These are phyloP conservation scores for Dinocampus coccinellae DNA, from an alignment of 2,888 invertebrate genomes.

Conservation along the genomic window DNA sequence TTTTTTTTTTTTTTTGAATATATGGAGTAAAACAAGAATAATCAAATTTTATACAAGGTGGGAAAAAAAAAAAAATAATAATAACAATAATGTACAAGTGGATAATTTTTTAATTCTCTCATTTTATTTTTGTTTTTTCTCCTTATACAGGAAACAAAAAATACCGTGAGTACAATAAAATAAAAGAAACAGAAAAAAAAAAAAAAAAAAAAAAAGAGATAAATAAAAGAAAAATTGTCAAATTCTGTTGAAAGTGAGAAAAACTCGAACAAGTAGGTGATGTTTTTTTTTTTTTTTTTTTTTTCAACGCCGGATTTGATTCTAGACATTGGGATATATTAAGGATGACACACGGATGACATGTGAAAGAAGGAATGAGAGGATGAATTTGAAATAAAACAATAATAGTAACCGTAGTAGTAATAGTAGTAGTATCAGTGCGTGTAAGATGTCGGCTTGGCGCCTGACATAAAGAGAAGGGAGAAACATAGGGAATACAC, in stretches of 20 bases:
- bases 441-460: conserved; percentile 31
- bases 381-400: no score
- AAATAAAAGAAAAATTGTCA: not conserved
- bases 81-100: no score
- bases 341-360: conserved; percentile 10
- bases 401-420: no score
- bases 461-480: conserved; percentile 35
- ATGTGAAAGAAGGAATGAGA: conserved; percentile 20
- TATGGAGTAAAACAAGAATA: no score
- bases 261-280: not conserved
- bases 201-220: not conserved
- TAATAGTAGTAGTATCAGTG: no score
- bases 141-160: conserved; percentile 22
- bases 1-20: no score
- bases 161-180: not conserved
- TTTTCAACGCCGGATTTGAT: no score
- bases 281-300: no score
- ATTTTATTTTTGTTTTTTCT: no score
- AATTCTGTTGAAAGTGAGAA: not conserved
- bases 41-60: no score
- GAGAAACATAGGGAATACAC: conserved; percentile 55
- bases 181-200: not conserved
- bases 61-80: no score
- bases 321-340: not conserved
- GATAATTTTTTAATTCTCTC: no score